Conservation (phyloP, 2,113 vertebrate species). For the Excalfactoria chinensis region DNA sequence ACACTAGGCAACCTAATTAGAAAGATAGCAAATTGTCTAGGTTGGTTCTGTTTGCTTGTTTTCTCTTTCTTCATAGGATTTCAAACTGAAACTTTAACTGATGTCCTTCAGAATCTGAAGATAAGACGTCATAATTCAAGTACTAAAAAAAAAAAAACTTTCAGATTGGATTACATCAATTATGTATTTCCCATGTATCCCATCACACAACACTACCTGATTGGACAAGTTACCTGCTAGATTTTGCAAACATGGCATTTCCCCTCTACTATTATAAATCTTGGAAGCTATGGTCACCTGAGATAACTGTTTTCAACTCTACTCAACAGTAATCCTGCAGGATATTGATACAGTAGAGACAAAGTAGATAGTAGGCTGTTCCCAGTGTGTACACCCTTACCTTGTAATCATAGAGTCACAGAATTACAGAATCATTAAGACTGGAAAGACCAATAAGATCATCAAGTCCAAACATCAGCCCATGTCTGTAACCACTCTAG, state of each 20-base stretch:
- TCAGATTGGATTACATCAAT: background rate
- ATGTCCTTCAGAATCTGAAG: background rate
- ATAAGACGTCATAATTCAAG: background rate
- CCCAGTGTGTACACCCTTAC: background rate
- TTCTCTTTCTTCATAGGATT: background rate
- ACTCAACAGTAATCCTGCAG: background rate
- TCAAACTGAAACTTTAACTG: background rate
- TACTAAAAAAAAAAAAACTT: background rate
- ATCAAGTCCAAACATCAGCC: no score
- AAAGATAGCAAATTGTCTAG: background rate
- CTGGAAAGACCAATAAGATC: no score
- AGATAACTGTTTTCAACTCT: background rate
- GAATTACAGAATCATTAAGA: no score
- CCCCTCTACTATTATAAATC: background rate
- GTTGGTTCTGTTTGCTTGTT: background rate
- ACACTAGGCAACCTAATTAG: background rate
- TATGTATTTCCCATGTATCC: background rate
- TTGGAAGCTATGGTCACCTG: background rate
- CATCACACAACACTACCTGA: background rate
- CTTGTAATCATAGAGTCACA: no score
- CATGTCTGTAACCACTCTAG: no score
- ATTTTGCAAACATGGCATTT: background rate
- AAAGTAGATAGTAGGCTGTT: fast-evolving
- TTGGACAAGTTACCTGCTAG: fast-evolving
- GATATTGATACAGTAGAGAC: background rate